Evolutionary conservation across 2,113 vertebrate species (phyloP).

Genomic region (Eublepharis macularius): DNA sequence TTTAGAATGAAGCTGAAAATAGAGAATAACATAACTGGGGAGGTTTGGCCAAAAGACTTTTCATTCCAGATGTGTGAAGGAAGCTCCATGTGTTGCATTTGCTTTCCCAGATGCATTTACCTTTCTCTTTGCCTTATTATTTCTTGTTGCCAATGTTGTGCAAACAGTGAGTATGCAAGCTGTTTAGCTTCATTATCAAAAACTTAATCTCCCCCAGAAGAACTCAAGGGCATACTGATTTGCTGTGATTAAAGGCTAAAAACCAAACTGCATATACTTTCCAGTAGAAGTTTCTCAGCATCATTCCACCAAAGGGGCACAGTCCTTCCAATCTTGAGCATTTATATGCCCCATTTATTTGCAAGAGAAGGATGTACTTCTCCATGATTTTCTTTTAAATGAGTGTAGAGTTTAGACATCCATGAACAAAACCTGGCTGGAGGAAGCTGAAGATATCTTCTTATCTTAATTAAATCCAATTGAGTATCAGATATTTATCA

Average conservation of each 20-base stretch:
- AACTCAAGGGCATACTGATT: neutral
- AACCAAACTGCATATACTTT: neutral
- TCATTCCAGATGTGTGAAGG: constrained; percentile 18
- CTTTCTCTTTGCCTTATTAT: constrained; percentile 10
- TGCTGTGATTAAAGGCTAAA: neutral
- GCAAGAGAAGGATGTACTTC: too few relatives aligned
- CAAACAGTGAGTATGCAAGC: neutral
- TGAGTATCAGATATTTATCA: too few relatives aligned
- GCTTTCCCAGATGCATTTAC: constrained; percentile 33
- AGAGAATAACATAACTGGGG: constrained; percentile 46
- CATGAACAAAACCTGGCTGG: too few relatives aligned
- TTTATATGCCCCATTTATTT: too few relatives aligned
- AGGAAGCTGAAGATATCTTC: too few relatives aligned
- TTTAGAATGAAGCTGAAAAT: constrained; percentile 49
- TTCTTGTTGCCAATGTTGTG: neutral
- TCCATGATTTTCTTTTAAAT: too few relatives aligned
- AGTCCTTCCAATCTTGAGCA: too few relatives aligned
- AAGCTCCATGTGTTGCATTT: constrained; percentile 31
- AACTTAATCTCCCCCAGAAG: neutral
- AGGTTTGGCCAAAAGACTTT: constrained; percentile 54
- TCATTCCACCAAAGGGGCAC: neutral
- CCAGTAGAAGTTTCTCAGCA: neutral
- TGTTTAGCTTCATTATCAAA: constrained; percentile 5
- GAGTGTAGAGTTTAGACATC: too few relatives aligned
- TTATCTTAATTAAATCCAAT: too few relatives aligned